Conservation (phyloP, 1,140 invertebrate genomes). For the Heliconius congener region DNA sequence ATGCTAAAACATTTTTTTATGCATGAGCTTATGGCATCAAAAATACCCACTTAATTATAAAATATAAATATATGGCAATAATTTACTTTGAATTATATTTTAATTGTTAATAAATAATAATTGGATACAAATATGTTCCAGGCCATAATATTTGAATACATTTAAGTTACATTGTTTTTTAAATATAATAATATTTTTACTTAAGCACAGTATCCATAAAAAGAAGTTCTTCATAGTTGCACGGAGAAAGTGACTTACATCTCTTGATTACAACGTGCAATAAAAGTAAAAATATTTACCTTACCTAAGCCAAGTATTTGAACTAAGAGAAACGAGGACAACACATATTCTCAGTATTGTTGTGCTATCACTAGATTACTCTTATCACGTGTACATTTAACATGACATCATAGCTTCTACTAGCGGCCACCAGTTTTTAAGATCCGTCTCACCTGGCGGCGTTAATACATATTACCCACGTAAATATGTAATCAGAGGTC, state of each 20-base stretch:
- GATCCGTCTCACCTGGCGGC: constrained; percentile 23
- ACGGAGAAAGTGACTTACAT: neutral
- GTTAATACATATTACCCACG: neutral
- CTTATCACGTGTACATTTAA: constrained; percentile 27
- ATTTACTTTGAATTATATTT: too few species aligned
- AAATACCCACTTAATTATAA: too few species aligned
- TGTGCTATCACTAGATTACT: constrained; percentile 32
- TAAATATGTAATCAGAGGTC: constrained; percentile 40
- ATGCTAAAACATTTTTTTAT: too few species aligned
- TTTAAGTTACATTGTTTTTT: neutral
- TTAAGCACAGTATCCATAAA: too few species aligned
- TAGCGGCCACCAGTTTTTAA: constrained; percentile 20
- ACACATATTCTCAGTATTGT: constrained; percentile 27
- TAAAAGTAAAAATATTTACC: constrained; percentile 4
- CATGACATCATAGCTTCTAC: constrained; percentile 53
- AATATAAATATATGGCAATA: too few species aligned
- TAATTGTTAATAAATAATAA: too few species aligned
- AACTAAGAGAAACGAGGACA: neutral
- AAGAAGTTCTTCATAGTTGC: neutral
- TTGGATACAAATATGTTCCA: too few species aligned
- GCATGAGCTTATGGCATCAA: too few species aligned
- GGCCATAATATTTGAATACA: neutral
- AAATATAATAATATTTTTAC: too few species aligned
- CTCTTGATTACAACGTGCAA: neutral
- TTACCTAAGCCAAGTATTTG: neutral